These are phyloP conservation scores for Steinernema hermaphroditum DNA, from an alignment of 2,888 invertebrate species.

Conservation along the genomic window DNA sequence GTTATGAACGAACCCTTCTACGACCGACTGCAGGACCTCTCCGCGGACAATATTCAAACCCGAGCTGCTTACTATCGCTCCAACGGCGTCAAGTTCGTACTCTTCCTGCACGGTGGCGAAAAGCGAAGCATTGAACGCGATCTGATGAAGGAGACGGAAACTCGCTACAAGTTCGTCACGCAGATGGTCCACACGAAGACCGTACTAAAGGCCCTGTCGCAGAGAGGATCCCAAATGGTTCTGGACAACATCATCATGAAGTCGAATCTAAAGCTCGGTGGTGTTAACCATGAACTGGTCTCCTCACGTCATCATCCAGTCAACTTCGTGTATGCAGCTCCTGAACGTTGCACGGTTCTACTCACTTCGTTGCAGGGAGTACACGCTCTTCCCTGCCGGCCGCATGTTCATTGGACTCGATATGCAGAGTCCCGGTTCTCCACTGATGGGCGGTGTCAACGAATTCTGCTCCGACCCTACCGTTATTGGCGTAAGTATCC, in stretches of 20 bases:
- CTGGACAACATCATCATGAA: slow-evolving; percentile 14
- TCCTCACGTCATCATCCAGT: neutral
- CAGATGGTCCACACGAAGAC: neutral
- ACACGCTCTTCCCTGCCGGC: neutral
- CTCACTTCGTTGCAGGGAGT: neutral
- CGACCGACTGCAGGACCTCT: neutral
- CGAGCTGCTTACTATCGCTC: neutral
- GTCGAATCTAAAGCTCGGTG: slow-evolving; percentile 9
- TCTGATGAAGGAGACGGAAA: slow-evolving; percentile 6
- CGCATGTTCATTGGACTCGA: slow-evolving; percentile 19
- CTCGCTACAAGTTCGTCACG: neutral
- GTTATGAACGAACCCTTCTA: neutral
- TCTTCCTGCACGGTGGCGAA: slow-evolving; percentile 14
- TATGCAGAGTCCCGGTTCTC: slow-evolving; percentile 1
- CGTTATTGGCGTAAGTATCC: slow-evolving; percentile 4
- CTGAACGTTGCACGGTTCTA: neutral
- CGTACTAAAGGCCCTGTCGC: neutral
- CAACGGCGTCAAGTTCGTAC: neutral
- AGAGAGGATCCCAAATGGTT: neutral
- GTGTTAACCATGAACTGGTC: neutral
- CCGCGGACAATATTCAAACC: neutral
- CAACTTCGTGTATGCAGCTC: neutral
- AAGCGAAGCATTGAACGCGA: neutral
- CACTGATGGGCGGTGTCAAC: neutral
- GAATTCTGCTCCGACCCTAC: slow-evolving; percentile 16